Base-by-base conservation (phyloP, 2,113 vertebrate genomes). In the Origma solitaria region DNA sequence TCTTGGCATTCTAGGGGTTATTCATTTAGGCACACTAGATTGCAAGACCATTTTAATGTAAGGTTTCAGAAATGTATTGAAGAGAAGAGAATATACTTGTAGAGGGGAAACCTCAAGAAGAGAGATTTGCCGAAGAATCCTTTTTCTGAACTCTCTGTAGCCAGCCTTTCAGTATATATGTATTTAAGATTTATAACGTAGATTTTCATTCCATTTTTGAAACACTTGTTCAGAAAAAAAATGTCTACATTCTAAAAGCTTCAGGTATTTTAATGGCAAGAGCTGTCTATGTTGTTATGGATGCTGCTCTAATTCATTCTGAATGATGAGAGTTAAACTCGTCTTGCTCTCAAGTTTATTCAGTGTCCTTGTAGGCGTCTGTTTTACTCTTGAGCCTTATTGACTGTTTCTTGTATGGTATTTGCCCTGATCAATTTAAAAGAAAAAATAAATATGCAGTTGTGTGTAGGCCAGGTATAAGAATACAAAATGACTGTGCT, bases 381-480 rank as follows among this genome's bases (percentile, higher is more conserved):
- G 0, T 71, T 92, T 91, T 75, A 80, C 37, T 90, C 50, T 66
- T 77, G 47, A 86, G 68, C 50, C 10, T 88, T 90, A 72, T n/a
- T 90, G 91, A 70, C 50, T 54, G 20, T 60, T 86, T 88, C 71
- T 82, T 62, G 44, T 72, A 11, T 72, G 42, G 66, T 82, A 69
- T 76, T 76, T 81, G 27, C 15, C 49, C 30, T 42, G 53, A 51
- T 82, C 82, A 79, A 11, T 83, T 82, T 44, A 44, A 61, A 57
- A 92, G 23, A n/a, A 57, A 65, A 50, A n/a, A 58, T 44, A 92
- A 83, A 30, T 7, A 38, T 30, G 45, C 50, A 73, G 57, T 91
- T 91, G 81, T 95, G 66, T 85, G 83, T 96, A 94, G 93, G 73
- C 94, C 97, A 97, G 97, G 96, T 98, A 96, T 76, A 89, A 91